These are phyloP conservation scores for Gorsachius goisagi DNA, from an alignment of 2,113 vertebrate genomes.

Conservation along the genomic window DNA sequence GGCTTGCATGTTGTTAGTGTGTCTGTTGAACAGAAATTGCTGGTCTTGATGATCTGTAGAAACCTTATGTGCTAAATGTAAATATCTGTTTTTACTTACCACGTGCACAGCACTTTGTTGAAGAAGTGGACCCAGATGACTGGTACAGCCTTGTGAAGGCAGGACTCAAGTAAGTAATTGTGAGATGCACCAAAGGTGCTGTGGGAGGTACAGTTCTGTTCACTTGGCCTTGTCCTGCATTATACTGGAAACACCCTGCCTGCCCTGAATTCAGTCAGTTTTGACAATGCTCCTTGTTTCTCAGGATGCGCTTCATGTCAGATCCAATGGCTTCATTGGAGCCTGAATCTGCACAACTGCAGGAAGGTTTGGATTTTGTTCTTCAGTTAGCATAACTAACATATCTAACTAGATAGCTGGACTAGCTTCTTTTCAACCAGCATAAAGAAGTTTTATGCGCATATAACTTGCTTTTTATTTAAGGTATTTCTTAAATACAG, in stretches of 20 bases:
- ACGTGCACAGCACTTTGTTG: constrained; percentile 64
- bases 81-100: background rate
- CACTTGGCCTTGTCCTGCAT: background rate
- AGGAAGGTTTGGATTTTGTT: background rate
- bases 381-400: background rate
- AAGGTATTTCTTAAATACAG: background rate
- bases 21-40: background rate
- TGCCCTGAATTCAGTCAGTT: background rate
- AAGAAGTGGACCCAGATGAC: constrained; percentile 75
- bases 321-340: background rate
- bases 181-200: background rate
- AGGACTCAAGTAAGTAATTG: constrained; percentile 82
- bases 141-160: constrained; percentile 89
- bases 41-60: background rate
- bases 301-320: background rate
- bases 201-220: background rate
- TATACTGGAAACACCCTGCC: background rate
- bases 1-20: background rate
- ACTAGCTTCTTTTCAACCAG: background rate
- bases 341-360: background rate
- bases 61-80: background rate
- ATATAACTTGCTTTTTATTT: background rate
- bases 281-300: background rate
- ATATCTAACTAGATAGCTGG: background rate
- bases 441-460: background rate